Conservation (phyloP, 2,888 invertebrate genomes). For the Magallana nippona region DNA sequence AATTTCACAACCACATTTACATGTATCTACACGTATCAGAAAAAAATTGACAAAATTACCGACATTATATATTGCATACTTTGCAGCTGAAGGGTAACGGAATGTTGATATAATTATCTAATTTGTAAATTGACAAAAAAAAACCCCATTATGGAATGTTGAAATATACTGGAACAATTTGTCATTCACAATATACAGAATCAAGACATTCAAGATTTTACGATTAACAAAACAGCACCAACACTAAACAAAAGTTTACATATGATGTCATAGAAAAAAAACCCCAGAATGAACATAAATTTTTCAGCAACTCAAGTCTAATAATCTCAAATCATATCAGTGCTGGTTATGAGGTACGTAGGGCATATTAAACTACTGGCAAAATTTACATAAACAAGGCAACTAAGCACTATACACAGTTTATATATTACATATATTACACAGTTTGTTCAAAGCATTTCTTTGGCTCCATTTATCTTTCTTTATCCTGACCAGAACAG, state of each 20-base stretch:
- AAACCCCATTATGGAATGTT: too few relatives aligned
- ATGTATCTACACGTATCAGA: too few relatives aligned
- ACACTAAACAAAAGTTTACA: background rate
- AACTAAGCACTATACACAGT: background rate
- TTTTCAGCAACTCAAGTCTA: background rate
- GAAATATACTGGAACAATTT: too few relatives aligned
- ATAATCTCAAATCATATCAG: conserved; percentile 13
- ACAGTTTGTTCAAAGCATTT: background rate
- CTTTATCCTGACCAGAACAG: too few relatives aligned
- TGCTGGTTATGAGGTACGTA: conserved; percentile 27
- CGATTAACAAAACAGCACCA: conserved; percentile 6
- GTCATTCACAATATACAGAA: too few relatives aligned
- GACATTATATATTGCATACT: too few relatives aligned
- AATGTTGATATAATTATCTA: too few relatives aligned
- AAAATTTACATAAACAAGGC: background rate
- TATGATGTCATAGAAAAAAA: background rate
- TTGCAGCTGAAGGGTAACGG: too few relatives aligned
- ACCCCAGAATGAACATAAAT: background rate
- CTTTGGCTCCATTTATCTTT: background rate
- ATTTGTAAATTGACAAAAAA: too few relatives aligned
- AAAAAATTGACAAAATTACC: too few relatives aligned
- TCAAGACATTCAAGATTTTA: background rate
- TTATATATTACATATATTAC: background rate
- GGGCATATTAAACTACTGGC: background rate
- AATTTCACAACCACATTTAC: too few relatives aligned